phyloP scores from a whole-genome alignment of 2,888 invertebrate genomes.

The Maniola hyperantus region DNA sequence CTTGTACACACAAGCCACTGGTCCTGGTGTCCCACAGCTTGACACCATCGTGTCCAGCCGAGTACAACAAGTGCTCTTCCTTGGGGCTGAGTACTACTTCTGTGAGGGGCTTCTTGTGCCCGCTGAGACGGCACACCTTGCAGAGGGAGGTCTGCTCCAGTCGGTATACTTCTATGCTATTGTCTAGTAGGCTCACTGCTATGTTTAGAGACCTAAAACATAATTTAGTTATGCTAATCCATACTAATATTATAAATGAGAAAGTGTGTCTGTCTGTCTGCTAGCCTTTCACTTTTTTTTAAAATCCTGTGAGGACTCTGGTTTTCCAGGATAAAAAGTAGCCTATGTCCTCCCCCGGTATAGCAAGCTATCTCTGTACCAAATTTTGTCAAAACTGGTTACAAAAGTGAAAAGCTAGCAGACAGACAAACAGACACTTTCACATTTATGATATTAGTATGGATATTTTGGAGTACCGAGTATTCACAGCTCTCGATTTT shows the following conservation, averaged over 20 bases:
- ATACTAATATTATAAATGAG: background rate
- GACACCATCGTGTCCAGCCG: slow-evolving; percentile 82
- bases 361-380: no score
- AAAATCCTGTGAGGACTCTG: no score
- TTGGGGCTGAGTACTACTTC: slow-evolving; percentile 83
- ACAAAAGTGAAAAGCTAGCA: no score
- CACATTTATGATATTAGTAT: no score
- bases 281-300: no score
- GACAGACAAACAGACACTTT: no score
- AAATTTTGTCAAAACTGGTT: no score
- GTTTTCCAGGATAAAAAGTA: no score
- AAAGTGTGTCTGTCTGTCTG: no score
- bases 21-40: slow-evolving; percentile 85
- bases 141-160: slow-evolving; percentile 57
- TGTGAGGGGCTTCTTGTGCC: slow-evolving; percentile 73
- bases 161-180: slow-evolving; percentile 69
- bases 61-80: slow-evolving; percentile 83
- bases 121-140: slow-evolving; percentile 66
- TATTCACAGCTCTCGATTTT: no score
- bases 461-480: no score
- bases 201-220: slow-evolving; percentile 62
- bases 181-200: slow-evolving; percentile 61
- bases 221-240: background rate
- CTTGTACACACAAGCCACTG: slow-evolving; percentile 65
- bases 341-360: no score